Base-by-base conservation (phyloP, 2,113 vertebrate genomes). In the Xyrauchen texanus region DNA sequence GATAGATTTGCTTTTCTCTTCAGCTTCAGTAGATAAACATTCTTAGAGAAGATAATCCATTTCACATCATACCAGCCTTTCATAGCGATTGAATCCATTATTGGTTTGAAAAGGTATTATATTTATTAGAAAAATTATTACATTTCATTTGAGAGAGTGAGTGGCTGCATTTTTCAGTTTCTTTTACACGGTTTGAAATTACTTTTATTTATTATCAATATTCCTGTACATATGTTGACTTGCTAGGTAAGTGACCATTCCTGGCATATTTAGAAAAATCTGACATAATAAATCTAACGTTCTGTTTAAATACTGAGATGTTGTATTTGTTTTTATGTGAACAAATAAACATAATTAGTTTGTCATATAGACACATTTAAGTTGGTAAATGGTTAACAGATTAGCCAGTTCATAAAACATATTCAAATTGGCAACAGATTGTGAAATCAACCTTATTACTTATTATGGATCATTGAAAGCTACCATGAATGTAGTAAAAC, bases 81-180 rank as follows among this genome's bases (percentile, higher is more conserved):
- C 9, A 44, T 63, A 45, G 68, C 21, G 21, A 42, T 70, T 53
- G 15, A 10, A 60, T 72, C 57, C 34, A 7, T 45, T 9, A 58
- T n/a, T 44, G 12, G 12, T 11, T 65, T 62, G 49, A 55, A 63
- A 42, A 71, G 69, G 8, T 55, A 66, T 34, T 53, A 15, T 77
- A 67, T 67, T 82, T 82, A 73, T 78, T 61, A 73, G 62, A 72
- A 45, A 58, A 15, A 8, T 0, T 3, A 60, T 46, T 46, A 11
- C 13, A 60, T 72, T 60, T 4, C 13, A 47, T 12, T 46, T 71
- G 8, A 71, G 21, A 57, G n/a, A 44, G 12, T 13, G 67, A n/a
- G n/a, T 34, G 21, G 16, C 53, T 69, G 49, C 6, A 44, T 46
- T 72, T 58, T 6, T 46, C 2, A 9, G 44, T 67, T 67, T 58